These are phyloP conservation scores for Nycticorax nycticorax DNA, from an alignment of 2,113 vertebrate genomes.

Conservation along the genomic window DNA sequence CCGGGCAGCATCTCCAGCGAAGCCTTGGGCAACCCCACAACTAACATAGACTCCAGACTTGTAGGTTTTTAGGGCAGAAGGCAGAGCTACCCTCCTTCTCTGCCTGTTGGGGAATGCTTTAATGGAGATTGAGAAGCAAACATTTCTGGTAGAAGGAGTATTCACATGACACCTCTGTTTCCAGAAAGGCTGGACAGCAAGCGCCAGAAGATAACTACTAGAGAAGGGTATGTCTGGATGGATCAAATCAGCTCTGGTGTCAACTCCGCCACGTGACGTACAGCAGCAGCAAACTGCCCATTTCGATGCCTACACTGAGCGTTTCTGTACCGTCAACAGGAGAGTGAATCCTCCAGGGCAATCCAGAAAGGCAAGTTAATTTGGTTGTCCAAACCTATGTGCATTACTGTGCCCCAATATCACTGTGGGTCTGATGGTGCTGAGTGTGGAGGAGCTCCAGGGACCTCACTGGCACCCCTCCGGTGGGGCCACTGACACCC, in stretches of 20 bases:
- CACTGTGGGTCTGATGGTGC: not conserved
- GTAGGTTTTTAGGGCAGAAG: not conserved
- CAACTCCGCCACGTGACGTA: not conserved
- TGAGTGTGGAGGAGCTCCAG: not conserved
- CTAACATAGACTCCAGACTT: fast-evolving
- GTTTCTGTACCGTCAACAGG: not conserved
- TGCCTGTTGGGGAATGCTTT: not conserved
- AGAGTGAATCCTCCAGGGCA: not conserved
- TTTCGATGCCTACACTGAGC: not conserved
- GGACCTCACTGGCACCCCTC: not conserved
- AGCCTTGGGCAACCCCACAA: not conserved
- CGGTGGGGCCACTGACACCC: not conserved
- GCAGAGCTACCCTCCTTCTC: not conserved
- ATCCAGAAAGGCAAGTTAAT: not conserved
- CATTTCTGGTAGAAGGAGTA: not conserved
- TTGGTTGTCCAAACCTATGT: not conserved
- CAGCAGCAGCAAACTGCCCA: not conserved
- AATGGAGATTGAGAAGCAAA: not conserved
- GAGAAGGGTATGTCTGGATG: not conserved
- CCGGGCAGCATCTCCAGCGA: fast-evolving
- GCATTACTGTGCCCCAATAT: not conserved
- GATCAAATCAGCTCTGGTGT: not conserved
- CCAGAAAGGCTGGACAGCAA: not conserved
- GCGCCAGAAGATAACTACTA: not conserved
- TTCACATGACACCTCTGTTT: not conserved